phyloP scores from a whole-genome alignment of 2,113 vertebrate species.

The Saccopteryx bilineata region DNA sequence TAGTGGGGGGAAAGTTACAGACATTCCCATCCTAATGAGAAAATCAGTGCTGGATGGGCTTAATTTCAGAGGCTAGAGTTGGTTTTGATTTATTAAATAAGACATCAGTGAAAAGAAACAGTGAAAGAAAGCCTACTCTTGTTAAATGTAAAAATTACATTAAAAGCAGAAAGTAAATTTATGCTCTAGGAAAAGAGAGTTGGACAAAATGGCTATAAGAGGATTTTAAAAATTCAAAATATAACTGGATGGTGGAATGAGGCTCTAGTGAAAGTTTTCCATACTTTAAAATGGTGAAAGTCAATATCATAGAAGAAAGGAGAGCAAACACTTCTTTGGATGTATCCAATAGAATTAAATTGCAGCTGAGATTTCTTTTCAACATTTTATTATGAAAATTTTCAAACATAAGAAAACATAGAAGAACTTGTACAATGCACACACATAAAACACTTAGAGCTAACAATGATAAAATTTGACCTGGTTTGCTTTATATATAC shows the following conservation, averaged over 20 bases:
- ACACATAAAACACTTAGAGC: neutral
- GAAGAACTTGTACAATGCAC: neutral
- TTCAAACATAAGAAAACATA: neutral
- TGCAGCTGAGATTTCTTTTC: neutral
- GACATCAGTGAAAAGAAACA: slow-evolving; percentile 70
- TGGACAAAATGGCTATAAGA: neutral
- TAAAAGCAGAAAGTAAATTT: slow-evolving; percentile 47
- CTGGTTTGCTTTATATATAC: neutral
- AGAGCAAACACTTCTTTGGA: neutral
- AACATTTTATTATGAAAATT: neutral
- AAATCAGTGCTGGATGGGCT: slow-evolving; percentile 22
- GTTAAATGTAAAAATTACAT: slow-evolving; percentile 63
- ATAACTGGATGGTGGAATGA: neutral
- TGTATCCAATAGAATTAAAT: neutral
- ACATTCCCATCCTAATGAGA: slow-evolving; percentile 14
- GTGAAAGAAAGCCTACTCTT: slow-evolving; percentile 3
- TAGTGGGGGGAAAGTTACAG: neutral
- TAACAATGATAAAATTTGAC: neutral
- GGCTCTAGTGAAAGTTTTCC: too few relatives aligned
- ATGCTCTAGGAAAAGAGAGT: slow-evolving; percentile 1
- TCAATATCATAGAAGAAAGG: neutral
- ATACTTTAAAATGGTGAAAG: neutral
- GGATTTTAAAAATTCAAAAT: neutral
- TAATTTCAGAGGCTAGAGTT: slow-evolving; percentile 41
- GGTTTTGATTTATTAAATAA: slow-evolving; percentile 75